These are phyloP conservation scores for Hydra vulgaris DNA, from an alignment of 30 jellyfish, hydroid and myxozoan genomes.

Conservation along the genomic window DNA sequence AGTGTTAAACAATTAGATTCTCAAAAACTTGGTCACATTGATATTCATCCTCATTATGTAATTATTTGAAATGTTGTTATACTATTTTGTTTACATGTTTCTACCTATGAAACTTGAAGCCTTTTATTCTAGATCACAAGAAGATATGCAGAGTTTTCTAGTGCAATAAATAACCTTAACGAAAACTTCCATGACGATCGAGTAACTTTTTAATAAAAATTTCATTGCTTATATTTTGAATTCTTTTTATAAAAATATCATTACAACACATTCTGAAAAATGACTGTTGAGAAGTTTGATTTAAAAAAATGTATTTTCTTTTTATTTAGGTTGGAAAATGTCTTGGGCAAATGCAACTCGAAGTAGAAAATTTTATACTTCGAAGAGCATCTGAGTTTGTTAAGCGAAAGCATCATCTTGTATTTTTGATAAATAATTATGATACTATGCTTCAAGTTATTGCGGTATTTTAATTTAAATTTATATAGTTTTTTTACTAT, in stretches of 20 bases:
- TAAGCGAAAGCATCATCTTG: conserved; percentile 82
- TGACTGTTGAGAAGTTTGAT: background rate
- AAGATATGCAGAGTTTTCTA: conserved; percentile 90
- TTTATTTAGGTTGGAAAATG: conserved; percentile 55
- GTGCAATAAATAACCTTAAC: conserved; percentile 76
- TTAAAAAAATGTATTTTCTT: conserved; percentile 2
- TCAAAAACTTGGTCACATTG: conserved; percentile 73
- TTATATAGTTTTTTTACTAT: background rate
- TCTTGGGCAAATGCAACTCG: conserved; percentile 66
- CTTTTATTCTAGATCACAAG: conserved; percentile 58
- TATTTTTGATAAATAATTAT: conserved; percentile 68
- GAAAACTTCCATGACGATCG: conserved; percentile 90
- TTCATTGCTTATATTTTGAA: background rate
- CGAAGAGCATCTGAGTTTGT: conserved; percentile 92
- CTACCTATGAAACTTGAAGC: background rate
- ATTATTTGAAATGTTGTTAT: conserved; percentile 1
- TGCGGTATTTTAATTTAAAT: conserved; percentile 35
- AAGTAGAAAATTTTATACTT: conserved; percentile 81
- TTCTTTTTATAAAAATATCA: background rate
- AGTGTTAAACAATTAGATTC: conserved; percentile 90
- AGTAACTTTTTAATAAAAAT: conserved; percentile 29
- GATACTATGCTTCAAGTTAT: conserved; percentile 94
- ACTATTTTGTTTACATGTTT: background rate
- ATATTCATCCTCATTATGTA: conserved; percentile 95
- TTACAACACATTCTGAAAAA: no score